Evolutionary conservation across 2,113 vertebrate species (phyloP).

Genomic region (Cynopterus brachyotis): DNA sequence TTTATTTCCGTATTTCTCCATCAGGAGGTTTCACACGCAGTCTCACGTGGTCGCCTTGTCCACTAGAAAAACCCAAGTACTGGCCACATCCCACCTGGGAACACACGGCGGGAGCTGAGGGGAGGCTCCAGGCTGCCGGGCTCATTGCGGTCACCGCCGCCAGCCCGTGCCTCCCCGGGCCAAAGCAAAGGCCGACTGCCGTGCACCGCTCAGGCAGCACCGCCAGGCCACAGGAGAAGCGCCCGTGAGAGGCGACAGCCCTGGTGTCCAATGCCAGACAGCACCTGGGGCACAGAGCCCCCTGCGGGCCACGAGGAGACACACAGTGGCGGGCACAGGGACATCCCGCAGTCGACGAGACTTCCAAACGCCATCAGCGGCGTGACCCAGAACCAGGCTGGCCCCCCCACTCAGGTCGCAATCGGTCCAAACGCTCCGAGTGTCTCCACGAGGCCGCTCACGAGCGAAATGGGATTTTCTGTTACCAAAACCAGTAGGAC

Average conservation of each 20-base stretch:
- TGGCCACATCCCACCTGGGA: not conserved
- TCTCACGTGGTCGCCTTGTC: not conserved
- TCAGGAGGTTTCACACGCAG: not conserved
- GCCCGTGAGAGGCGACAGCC: not conserved
- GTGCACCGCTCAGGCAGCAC: too few relatives aligned
- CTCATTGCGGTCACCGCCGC: not conserved
- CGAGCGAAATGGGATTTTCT: not conserved
- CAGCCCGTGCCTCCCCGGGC: not conserved
- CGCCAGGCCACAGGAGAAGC: not conserved
- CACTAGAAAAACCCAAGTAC: not conserved
- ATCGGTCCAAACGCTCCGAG: not conserved
- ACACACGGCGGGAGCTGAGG: not conserved
- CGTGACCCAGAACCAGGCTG: not conserved
- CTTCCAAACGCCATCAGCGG: not conserved
- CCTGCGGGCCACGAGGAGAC: not conserved
- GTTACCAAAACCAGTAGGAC: not conserved
- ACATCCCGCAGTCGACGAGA: not conserved
- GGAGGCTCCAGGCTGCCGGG: not conserved
- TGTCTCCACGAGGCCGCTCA: not conserved
- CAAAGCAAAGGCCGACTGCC: not conserved
- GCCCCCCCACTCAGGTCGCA: not conserved
- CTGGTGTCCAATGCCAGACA: accelerated
- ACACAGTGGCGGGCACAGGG: not conserved
- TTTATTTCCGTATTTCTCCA: not conserved
- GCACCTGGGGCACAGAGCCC: not conserved